These are phyloP conservation scores for Agapornis canus DNA, from an alignment of 2,797 vertebrate species.

Conservation along the genomic window DNA sequence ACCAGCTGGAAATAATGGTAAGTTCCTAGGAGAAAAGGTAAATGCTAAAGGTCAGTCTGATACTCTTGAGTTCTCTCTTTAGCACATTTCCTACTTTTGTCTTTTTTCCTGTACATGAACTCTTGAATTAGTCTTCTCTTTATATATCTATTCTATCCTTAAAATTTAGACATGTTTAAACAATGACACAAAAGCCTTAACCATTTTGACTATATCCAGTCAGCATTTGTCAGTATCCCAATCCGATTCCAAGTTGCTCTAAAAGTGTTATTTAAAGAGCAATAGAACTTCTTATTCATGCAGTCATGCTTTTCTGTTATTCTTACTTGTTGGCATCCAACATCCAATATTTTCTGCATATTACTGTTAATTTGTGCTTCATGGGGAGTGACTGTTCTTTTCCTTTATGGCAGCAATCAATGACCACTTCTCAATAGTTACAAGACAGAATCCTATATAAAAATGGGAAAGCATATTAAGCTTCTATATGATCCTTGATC, in stretches of 20 bases:
- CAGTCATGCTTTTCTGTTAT: neutral
- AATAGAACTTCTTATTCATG: neutral
- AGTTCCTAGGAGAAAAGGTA: neutral
- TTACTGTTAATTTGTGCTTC: slow-evolving; percentile 15
- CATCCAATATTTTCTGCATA: neutral
- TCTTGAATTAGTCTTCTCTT: neutral
- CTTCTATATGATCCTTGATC: slow-evolving; percentile 1
- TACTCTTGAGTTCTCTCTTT: neutral
- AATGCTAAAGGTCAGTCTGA: neutral
- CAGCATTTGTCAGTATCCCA: neutral
- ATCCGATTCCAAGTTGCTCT: neutral
- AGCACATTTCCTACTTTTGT: neutral
- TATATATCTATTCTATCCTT: neutral
- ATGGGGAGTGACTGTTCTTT: neutral
- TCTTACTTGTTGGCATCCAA: neutral
- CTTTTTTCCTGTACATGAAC: neutral
- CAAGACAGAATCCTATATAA: neutral
- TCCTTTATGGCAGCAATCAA: slow-evolving; percentile 5
- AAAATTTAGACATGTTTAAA: neutral
- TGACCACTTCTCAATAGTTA: neutral
- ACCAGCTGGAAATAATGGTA: neutral
- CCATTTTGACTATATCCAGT: neutral
- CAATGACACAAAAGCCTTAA: neutral
- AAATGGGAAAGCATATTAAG: slow-evolving; percentile 1
- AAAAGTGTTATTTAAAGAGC: neutral